Conservation (phyloP, 1,140 invertebrate genomes). For the Ceratina calcarata region DNA sequence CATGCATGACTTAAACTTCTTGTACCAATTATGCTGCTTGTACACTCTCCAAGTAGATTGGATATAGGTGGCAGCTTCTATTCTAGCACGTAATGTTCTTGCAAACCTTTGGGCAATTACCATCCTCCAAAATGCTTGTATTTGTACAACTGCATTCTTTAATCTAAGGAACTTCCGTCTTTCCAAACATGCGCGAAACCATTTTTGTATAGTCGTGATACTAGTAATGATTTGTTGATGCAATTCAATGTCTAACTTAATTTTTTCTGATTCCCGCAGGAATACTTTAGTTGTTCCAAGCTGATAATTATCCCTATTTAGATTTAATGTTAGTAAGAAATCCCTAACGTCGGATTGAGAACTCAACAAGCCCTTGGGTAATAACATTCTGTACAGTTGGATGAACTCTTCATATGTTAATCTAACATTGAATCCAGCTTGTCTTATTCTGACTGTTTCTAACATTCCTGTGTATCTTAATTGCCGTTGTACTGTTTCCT, state of each 20-base stretch:
- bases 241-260: slow-evolving; percentile 93
- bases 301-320: slow-evolving; percentile 95
- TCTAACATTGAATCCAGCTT: slow-evolving; percentile 96
- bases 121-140: slow-evolving; percentile 90
- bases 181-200: slow-evolving; percentile 92
- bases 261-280: slow-evolving; percentile 95
- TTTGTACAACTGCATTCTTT: slow-evolving; percentile 86
- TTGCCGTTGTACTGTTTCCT: slow-evolving; percentile 95
- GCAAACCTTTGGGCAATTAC: slow-evolving; percentile 80
- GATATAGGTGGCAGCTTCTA: slow-evolving; percentile 86
- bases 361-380: slow-evolving; percentile 92
- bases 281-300: slow-evolving; percentile 94
- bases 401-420: slow-evolving; percentile 97
- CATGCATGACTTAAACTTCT: slow-evolving; percentile 82
- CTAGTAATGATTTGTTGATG: slow-evolving; percentile 96
- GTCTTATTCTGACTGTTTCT: slow-evolving; percentile 96
- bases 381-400: slow-evolving; percentile 93
- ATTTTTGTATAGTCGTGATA: slow-evolving; percentile 95
- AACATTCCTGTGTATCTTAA: slow-evolving; percentile 96
- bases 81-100: slow-evolving; percentile 72
- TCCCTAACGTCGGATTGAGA: slow-evolving; percentile 89
- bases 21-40: slow-evolving; percentile 84
- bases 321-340: slow-evolving; percentile 89
- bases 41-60: slow-evolving; percentile 89
- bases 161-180: slow-evolving; percentile 88